Percentiles rank a stretch among this genome's conserved stretches.
Conservation (phyloP, 2,888 invertebrate genomes). For the Drosophila neotestacea region DNA sequence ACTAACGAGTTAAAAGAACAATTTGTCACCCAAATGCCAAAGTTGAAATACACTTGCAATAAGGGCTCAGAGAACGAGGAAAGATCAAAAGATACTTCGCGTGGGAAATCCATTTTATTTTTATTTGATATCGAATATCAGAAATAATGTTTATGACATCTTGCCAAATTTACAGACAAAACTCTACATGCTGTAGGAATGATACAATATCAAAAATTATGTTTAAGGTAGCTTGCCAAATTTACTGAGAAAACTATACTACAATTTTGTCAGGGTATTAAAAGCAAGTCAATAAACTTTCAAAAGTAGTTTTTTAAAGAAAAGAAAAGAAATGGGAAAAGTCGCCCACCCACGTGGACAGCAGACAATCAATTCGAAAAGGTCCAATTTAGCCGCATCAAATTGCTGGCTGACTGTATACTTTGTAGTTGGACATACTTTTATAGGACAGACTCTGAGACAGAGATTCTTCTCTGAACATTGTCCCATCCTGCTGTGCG, state of each 20-base stretch:
- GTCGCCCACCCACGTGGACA: conserved; percentile 57
- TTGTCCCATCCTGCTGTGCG: conserved; percentile 55
- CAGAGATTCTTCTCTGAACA: conserved; percentile 1
- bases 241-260: neutral
- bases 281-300: conserved; percentile 36
- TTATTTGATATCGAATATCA: too few relatives aligned
- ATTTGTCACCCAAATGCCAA: neutral
- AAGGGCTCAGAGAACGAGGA: neutral
- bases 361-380: conserved; percentile 58
- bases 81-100: neutral
- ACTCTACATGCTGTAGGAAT: too few relatives aligned
- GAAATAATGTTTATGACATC: too few relatives aligned
- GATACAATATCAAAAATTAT: too few relatives aligned
- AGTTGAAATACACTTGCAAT: conserved; percentile 22
- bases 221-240: too few relatives aligned
- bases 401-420: conserved; percentile 39
- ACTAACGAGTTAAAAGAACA: conserved; percentile 38
- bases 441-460: conserved; percentile 6
- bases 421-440: conserved; percentile 11
- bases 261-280: neutral
- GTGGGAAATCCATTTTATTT: too few relatives aligned
- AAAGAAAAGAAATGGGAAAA: conserved; percentile 26
- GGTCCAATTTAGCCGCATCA: conserved; percentile 67
- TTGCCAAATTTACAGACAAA: too few relatives aligned
- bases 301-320: conserved; percentile 22